Conservation (phyloP, 2,888 invertebrate species). For the Ormyrus nitidulus region DNA sequence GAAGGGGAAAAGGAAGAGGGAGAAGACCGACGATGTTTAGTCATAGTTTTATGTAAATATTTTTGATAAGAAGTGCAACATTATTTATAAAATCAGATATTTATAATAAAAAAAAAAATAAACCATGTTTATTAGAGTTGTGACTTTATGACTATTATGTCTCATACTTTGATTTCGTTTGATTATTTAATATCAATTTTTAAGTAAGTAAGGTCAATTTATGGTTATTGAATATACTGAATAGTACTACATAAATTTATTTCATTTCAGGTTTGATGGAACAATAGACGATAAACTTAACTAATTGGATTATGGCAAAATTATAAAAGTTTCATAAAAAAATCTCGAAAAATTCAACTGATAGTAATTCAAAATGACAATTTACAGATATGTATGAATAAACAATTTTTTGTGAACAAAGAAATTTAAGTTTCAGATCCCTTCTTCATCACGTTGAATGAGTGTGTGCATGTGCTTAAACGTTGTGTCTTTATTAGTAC, state of each 20-base stretch:
- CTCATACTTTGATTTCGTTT: no score
- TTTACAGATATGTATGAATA: no score
- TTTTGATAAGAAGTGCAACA: background rate
- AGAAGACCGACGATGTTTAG: background rate
- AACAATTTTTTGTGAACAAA: no score
- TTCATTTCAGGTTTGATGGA: background rate
- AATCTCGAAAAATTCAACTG: no score
- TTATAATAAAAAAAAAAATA: constrained; percentile 8
- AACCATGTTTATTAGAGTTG: background rate
- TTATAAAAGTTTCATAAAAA: no score
- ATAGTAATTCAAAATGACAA: no score
- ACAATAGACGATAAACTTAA: no score
- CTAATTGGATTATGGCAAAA: no score
- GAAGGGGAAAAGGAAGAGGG: constrained; percentile 3
- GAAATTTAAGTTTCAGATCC: background rate
- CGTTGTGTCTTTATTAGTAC: background rate
- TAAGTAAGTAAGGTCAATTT: constrained; percentile 7
- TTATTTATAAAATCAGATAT: background rate
- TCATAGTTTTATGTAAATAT: background rate
- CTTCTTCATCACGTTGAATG: no score
- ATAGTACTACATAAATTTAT: constrained; percentile 35
- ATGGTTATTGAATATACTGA: constrained; percentile 6
- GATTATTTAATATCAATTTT: background rate
- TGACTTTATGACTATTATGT: background rate
- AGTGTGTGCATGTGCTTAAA: no score